Evolutionary conservation across 35 echinoderm and acorn worm species (phyloP), one percentile per base, ranked within the genome.

Genomic region (Diadema setosum): DNA sequence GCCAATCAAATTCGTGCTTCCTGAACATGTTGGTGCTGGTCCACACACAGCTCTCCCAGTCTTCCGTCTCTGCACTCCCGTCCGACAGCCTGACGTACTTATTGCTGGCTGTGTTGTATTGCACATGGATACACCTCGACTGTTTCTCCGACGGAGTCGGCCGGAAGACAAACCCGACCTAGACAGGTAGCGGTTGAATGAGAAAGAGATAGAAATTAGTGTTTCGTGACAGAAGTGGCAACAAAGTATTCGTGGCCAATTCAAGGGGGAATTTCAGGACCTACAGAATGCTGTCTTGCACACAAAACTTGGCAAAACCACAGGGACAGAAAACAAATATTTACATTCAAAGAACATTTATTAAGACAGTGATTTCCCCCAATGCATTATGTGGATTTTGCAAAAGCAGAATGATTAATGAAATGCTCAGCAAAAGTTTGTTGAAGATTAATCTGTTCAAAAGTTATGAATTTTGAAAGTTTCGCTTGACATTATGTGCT

Each of bases 1-100:
- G 75, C 96, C 96, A 98, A 58, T 98, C 96, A 89, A 82, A 86
- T 39, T 98, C 96, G 39, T 98, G 84, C 57, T 98, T 98, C 55
- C 86, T 84, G 36, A 56, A 70, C 18, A 98, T 85, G 76, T 94
- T 89, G 0, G 48, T 46, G 36, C 80, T 87, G 17, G 21, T 46
- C n/a, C 76, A 86, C 26, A 94, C 56, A 8, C 88, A 87, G 33
- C 55, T 89, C 60, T 91, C 78, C 86, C 92, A 98, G 41, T 91
- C 88, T 45, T 91, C 81, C 7, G 58, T 89, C 55, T 88, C 85
- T 34, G 34, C 46, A 41, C 91, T 94, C n/a, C 83, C 58, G 78
- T 83, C 73, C 4, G 92, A 94, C 37, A 98, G 42, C 42, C 96
- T 84, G 20, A 81, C 34, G 50, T 98, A 98, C 4, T 58, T 82